Base-by-base conservation (phyloP, 2,797 vertebrate genomes). In the Knipowitschia caucasica region DNA sequence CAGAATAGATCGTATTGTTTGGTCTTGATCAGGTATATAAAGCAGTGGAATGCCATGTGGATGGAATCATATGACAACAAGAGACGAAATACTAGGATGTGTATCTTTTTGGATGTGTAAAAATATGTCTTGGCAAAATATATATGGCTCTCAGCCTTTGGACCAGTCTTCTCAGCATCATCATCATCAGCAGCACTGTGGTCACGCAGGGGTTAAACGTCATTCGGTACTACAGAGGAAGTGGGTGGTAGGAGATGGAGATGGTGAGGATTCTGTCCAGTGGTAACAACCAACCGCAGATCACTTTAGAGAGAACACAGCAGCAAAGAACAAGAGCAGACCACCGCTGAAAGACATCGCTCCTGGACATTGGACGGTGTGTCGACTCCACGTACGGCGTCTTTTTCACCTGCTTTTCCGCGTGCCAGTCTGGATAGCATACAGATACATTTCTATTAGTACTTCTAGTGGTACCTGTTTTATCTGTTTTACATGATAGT, bases 181-280 rank as follows among this genome's bases (percentile, higher is more conserved):
- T 18, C 17, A n/a, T 7, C 15, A 12, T 33, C 36, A 7, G n/a
- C 42, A 15, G 42, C 42, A 8, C 44, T 46, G 18, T 27, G 79
- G 85, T 50, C 21, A 29, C 26, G 57, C 44, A 85, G 67, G 84
- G 83, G 86, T 86, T 88, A 87, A 89, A 45, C 72, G 45, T 73
- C 47, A 24, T 34, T 59, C 42, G 73, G 62, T 82, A 72, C 83
- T 82, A n/a, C n/a, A n/a, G n/a, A 83, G 80, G 81, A 81, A 80
- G 82, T 80, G 81, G 83, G 80, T 67, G 83, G 74, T 36, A 34
- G 46, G 55, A 67, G 74, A 69, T 43, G 70, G 64, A 70, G 73
- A 71, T 80, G 81, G 58, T 78, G 73, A 27, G 23, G 50, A 34
- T 66, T 10, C 18, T 21, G 53, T 58, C 51, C 18, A 30, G 64